A percentile compares a stretch with the other conserved stretches of the same genome.
These are phyloP conservation scores for Dallia pectoralis DNA, from an alignment of 2,797 vertebrate species.

Conservation along the genomic window DNA sequence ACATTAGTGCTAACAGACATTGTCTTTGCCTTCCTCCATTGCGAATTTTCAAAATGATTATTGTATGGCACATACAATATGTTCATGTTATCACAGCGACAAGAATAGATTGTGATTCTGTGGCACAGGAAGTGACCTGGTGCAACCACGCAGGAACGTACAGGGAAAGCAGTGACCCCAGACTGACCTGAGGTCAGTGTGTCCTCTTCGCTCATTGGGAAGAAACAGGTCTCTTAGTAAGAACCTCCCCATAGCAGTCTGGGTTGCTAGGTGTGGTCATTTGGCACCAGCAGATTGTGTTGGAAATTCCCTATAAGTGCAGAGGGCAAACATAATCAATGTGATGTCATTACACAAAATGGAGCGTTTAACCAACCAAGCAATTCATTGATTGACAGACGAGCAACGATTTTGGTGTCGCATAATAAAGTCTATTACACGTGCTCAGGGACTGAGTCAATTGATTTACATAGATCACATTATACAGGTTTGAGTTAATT, in stretches of 20 bases:
- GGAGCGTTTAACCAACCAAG: background rate
- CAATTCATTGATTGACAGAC: background rate
- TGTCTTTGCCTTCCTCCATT: constrained; percentile 72
- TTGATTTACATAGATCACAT: background rate
- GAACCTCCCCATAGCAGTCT: constrained; percentile 28
- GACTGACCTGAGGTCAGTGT: constrained; percentile 58
- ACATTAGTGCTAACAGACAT: constrained; percentile 76
- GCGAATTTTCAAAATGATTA: constrained; percentile 76
- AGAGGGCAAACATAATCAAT: background rate
- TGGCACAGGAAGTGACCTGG: constrained; percentile 72
- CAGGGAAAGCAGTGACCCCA: constrained; percentile 67
- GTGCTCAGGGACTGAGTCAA: background rate
- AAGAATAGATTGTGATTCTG: constrained; percentile 59
- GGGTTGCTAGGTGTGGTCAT: constrained; percentile 50
- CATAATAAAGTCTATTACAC: background rate
- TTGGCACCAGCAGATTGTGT: constrained; percentile 42
- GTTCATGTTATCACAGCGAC: constrained; percentile 64
- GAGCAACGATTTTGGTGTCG: background rate
- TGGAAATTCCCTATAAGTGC: constrained; percentile 58
- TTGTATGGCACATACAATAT: constrained; percentile 77
- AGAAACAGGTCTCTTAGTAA: constrained; percentile 34
- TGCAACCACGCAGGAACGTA: constrained; percentile 67
- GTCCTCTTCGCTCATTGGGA: constrained; percentile 45
- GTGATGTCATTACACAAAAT: background rate
- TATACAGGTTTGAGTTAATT: background rate